A percentile compares a stretch with the other conserved stretches of the same genome.
phyloP scores from a whole-genome alignment of 2,888 invertebrate species.

The Conomelus anceps region DNA sequence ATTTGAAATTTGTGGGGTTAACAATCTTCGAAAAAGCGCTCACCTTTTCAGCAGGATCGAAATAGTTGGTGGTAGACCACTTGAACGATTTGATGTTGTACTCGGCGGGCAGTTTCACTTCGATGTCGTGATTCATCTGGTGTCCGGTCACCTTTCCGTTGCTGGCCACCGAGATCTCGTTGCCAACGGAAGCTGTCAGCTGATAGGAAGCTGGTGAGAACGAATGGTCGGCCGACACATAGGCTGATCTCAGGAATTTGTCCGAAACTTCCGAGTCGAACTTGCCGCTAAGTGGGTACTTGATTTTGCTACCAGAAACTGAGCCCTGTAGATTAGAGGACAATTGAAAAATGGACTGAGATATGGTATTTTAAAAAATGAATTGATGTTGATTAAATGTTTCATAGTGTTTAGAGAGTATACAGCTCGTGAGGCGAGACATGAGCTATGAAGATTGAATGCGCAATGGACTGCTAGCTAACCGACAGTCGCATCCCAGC shows the following conservation, averaged over 20 bases:
- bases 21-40: not conserved
- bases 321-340: slow-evolving; percentile 25
- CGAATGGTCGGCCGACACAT: slow-evolving; percentile 41
- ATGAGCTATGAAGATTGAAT: too few species aligned
- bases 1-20: not conserved
- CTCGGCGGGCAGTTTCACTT: slow-evolving; percentile 27
- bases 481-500: too few species aligned
- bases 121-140: slow-evolving; percentile 27
- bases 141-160: slow-evolving; percentile 27
- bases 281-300: slow-evolving; percentile 26
- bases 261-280: slow-evolving; percentile 31
- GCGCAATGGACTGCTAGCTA: too few species aligned
- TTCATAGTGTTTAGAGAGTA: too few species aligned
- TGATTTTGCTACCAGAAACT: slow-evolving; percentile 28
- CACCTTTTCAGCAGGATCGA: slow-evolving; percentile 17
- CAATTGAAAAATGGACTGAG: too few species aligned
- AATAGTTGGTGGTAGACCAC: slow-evolving; percentile 24
- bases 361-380: too few species aligned
- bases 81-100: slow-evolving; percentile 27
- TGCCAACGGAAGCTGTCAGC: slow-evolving; percentile 20
- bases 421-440: too few species aligned
- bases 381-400: too few species aligned
- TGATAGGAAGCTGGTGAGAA: slow-evolving; percentile 29
- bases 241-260: slow-evolving; percentile 33
- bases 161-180: slow-evolving; percentile 24